Evolutionary conservation across 2,113 vertebrate genomes (phyloP).

Genomic region (Oplegnathus fasciatus): DNA sequence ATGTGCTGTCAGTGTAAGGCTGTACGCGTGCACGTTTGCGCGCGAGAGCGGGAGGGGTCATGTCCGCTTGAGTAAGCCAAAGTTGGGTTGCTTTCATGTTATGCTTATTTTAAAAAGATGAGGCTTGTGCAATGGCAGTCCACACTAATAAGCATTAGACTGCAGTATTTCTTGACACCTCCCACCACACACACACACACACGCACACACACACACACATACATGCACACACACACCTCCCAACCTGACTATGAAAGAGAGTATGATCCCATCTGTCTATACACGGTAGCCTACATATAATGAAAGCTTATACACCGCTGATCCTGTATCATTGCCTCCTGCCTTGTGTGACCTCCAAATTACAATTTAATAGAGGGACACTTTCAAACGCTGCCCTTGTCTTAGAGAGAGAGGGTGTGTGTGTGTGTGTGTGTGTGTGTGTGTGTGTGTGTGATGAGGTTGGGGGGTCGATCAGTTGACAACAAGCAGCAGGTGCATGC

Average conservation of each 20-base stretch:
- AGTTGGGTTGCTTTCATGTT: slow-evolving; percentile 82
- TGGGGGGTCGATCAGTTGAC: slow-evolving; percentile 79
- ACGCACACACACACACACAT: slow-evolving; percentile 24
- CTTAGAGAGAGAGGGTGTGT: neutral
- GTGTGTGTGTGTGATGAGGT: slow-evolving; percentile 1
- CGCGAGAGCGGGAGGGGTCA: neutral
- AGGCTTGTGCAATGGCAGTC: slow-evolving; percentile 75
- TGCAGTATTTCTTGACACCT: slow-evolving; percentile 75
- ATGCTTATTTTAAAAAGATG: slow-evolving; percentile 81
- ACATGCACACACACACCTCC: slow-evolving; percentile 31
- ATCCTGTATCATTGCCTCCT: slow-evolving; percentile 86
- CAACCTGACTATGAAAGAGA: slow-evolving; percentile 42
- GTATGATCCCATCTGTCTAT: slow-evolving; percentile 87
- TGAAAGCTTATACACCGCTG: slow-evolving; percentile 85
- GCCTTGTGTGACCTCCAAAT: slow-evolving; percentile 87
- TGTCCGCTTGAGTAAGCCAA: slow-evolving; percentile 74
- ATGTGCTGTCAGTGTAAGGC: slow-evolving; percentile 54
- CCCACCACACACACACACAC: slow-evolving; percentile 29
- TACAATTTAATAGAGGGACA: slow-evolving; percentile 89
- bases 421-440: slow-evolving; percentile 2
- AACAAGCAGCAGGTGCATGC: slow-evolving; percentile 70
- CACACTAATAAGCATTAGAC: slow-evolving; percentile 84
- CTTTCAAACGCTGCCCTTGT: slow-evolving; percentile 82
- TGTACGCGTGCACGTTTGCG: slow-evolving; percentile 32
- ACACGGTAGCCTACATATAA: slow-evolving; percentile 75